A percentile compares a stretch with the other conserved stretches of the same genome.
Evolutionary conservation across 1,140 invertebrate genomes (phyloP).

Genomic region (Drosophila hydei): DNA sequence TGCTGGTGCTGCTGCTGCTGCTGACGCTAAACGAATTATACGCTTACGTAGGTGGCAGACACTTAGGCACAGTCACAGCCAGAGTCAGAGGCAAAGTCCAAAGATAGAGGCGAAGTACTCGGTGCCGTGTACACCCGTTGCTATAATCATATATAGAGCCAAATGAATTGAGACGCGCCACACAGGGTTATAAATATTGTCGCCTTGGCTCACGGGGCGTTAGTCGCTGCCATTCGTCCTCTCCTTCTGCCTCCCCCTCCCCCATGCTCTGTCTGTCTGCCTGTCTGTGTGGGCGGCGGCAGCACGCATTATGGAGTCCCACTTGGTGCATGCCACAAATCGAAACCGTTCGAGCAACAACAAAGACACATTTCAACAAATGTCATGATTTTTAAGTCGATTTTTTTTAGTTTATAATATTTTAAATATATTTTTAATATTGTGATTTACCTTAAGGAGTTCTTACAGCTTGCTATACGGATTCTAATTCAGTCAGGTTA

Average conservation of each 20-base stretch:
- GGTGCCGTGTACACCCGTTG: not conserved
- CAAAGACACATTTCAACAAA: not conserved
- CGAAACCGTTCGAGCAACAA: conserved; percentile 20
- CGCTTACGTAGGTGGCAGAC: conserved; percentile 81
- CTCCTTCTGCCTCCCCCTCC: not conserved
- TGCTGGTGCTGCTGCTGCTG: conserved; percentile 54
- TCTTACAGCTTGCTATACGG: not conserved
- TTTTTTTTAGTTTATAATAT: too few species aligned
- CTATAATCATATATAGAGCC: conserved; percentile 48
- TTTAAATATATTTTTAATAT: too few species aligned
- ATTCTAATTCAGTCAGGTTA: too few species aligned
- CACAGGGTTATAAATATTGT: conserved; percentile 80
- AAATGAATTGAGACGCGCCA: conserved; percentile 82
- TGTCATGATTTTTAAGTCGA: not conserved
- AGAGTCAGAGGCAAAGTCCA: conserved; percentile 14
- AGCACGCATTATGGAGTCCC: conserved; percentile 24
- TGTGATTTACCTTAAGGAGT: not conserved
- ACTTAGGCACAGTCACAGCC: conserved; percentile 51
- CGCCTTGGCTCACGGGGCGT: conserved; percentile 52
- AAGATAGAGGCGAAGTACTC: not conserved
- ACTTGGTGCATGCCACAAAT: conserved; percentile 36
- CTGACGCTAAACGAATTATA: conserved; percentile 81
- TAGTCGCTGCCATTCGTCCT: conserved; percentile 19
- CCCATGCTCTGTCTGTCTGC: not conserved
- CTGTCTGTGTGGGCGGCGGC: conserved; percentile 41